A percentile compares a stretch with the other conserved stretches of the same genome.
These are phyloP conservation scores for Ifrita kowaldi DNA, from an alignment of 2,113 vertebrate species.

Conservation along the genomic window DNA sequence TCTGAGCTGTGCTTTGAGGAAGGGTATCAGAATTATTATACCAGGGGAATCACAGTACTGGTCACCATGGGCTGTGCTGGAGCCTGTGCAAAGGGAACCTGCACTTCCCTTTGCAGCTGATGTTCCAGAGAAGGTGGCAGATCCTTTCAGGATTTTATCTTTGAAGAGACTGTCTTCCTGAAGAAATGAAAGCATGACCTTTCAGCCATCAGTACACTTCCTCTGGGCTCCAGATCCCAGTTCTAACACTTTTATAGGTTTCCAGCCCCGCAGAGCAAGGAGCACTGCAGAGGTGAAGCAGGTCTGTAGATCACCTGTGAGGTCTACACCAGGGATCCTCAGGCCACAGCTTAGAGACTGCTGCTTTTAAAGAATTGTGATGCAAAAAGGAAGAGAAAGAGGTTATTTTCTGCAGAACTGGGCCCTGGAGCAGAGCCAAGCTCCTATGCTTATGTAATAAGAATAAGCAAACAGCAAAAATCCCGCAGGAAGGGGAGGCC, in stretches of 20 bases:
- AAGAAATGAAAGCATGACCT: neutral
- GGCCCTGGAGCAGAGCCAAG: neutral
- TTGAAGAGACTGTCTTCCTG: neutral
- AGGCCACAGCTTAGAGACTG: neutral
- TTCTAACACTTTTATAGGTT: neutral
- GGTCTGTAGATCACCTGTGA: neutral
- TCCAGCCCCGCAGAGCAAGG: neutral
- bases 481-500: neutral
- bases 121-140: accelerated
- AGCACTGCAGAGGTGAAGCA: neutral
- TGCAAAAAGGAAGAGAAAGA: neutral
- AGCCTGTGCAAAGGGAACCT: neutral
- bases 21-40: neutral
- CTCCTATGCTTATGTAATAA: neutral
- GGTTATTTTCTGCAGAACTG: neutral
- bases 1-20: neutral
- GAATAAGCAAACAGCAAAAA: neutral
- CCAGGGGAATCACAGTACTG: accelerated
- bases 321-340: neutral
- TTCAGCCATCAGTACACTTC: neutral
- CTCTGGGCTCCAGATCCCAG: neutral
- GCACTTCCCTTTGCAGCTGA: neutral
- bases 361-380: neutral
- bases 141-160: neutral
- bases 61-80: accelerated